A percentile compares a stretch with the other conserved stretches of the same genome.
phyloP scores from a whole-genome alignment of 2,797 vertebrate species.

The Cyclopterus lumpus region DNA sequence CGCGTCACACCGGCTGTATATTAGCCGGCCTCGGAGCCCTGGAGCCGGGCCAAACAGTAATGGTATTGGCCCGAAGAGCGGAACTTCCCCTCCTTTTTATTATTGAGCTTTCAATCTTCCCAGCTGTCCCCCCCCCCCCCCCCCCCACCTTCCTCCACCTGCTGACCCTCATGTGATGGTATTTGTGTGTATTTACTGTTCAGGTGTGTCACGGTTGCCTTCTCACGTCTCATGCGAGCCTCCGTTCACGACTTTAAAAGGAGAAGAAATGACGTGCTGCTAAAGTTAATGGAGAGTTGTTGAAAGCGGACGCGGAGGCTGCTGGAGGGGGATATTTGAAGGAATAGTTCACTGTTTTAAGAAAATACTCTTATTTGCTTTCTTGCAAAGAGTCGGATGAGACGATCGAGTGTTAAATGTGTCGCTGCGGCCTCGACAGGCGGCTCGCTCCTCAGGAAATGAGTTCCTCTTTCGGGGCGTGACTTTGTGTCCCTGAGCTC shows the following conservation, averaged over 20 bases:
- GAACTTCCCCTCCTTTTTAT: conserved; percentile 15
- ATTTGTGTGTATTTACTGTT: neutral
- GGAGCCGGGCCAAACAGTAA: conserved; percentile 68
- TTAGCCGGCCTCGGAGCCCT: conserved; percentile 52
- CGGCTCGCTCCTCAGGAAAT: neutral
- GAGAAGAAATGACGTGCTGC: neutral
- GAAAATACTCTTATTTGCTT: neutral
- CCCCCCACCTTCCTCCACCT: neutral
- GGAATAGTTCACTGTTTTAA: neutral
- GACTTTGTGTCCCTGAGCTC: neutral
- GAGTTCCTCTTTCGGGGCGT: neutral
- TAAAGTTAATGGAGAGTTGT: neutral
- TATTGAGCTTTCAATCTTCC: conserved; percentile 25
- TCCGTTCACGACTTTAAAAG: neutral
- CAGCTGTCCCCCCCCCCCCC: neutral
- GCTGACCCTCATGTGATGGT: neutral
- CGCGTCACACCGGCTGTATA: conserved; percentile 18
- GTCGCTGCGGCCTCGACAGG: neutral
- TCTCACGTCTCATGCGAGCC: neutral
- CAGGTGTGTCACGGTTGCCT: too few species aligned
- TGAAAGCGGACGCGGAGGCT: neutral
- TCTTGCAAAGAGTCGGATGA: neutral
- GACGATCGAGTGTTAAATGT: neutral
- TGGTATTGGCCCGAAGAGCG: conserved; percentile 53
- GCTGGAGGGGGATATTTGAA: neutral